Conservation (phyloP, 2,888 invertebrate genomes). For the Penaeus monodon region DNA sequence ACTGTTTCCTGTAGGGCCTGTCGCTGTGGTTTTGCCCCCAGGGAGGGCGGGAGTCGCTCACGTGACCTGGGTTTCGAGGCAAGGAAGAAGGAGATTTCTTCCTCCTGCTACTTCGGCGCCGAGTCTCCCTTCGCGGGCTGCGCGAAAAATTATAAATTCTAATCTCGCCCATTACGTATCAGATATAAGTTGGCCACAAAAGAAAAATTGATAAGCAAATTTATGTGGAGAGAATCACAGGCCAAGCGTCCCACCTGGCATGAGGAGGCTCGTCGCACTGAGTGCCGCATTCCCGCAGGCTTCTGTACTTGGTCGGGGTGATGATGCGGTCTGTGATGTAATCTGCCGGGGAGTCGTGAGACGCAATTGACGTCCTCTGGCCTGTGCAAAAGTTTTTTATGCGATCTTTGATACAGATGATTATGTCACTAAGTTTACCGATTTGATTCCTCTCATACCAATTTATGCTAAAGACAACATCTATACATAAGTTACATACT, state of each 20-base stretch:
- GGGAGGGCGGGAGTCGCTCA: conserved; percentile 68
- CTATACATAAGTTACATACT: no score
- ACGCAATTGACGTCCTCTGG: conserved; percentile 9
- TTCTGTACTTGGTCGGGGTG: conserved; percentile 60
- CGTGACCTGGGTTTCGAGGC: conserved; percentile 50
- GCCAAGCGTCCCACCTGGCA: neutral
- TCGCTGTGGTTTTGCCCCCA: conserved; percentile 76
- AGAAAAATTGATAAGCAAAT: neutral
- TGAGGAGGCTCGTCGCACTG: conserved; percentile 43
- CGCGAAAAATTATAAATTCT: neutral
- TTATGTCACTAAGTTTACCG: neutral
- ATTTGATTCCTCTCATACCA: neutral
- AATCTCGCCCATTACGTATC: no score
- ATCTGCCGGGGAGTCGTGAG: conserved; percentile 17
- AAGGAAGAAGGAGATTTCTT: conserved; percentile 32
- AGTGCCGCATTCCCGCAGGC: conserved; percentile 54
- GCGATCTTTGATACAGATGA: neutral
- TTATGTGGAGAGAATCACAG: neutral
- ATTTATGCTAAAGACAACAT: no score
- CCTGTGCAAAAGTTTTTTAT: conserved; percentile 11
- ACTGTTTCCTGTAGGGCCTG: conserved; percentile 88
- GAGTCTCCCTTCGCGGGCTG: conserved; percentile 34
- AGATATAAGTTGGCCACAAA: no score
- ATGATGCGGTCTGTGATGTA: conserved; percentile 56
- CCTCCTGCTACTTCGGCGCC: conserved; percentile 31